phyloP scores from a whole-genome alignment of 1,140 invertebrate species.

The Stenopsyche tienmushanensis region DNA sequence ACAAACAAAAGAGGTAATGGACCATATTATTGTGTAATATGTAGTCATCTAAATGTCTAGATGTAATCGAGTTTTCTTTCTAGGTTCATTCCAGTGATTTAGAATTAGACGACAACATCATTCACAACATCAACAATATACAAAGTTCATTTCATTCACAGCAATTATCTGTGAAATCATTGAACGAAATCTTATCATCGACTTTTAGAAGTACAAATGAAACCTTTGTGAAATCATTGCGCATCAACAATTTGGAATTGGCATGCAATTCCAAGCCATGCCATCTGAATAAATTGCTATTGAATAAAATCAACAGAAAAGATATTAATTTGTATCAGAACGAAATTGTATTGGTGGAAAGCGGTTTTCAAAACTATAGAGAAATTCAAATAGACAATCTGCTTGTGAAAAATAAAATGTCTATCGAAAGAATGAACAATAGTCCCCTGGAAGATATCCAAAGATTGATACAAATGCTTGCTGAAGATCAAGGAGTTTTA shows the following conservation, averaged over 20 bases:
- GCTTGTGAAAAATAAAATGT: slow-evolving; percentile 25
- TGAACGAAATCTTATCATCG: slow-evolving; percentile 28
- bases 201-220: slow-evolving; percentile 15
- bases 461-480: slow-evolving; percentile 22
- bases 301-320: slow-evolving; percentile 25
- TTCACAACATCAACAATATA: slow-evolving; percentile 36
- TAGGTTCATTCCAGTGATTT: slow-evolving; percentile 33
- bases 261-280: slow-evolving; percentile 31
- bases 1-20: slow-evolving; percentile 22
- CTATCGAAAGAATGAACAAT: slow-evolving; percentile 27
- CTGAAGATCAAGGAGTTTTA: slow-evolving; percentile 26
- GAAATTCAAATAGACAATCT: slow-evolving; percentile 28
- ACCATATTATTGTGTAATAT: background rate
- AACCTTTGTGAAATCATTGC: slow-evolving; percentile 17
- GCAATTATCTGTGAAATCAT: slow-evolving; percentile 26
- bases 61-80: background rate
- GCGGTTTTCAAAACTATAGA: slow-evolving; percentile 27
- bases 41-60: background rate
- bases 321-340: slow-evolving; percentile 28
- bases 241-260: slow-evolving; percentile 39
- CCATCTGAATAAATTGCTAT: slow-evolving; percentile 40
- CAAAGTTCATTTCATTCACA: slow-evolving; percentile 25
- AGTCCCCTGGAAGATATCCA: slow-evolving; percentile 21
- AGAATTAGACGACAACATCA: slow-evolving; percentile 20
- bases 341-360: slow-evolving; percentile 36